Conservation (phyloP, 1,140 invertebrate genomes). For the silkworm (Bombyx mori) region DNA sequence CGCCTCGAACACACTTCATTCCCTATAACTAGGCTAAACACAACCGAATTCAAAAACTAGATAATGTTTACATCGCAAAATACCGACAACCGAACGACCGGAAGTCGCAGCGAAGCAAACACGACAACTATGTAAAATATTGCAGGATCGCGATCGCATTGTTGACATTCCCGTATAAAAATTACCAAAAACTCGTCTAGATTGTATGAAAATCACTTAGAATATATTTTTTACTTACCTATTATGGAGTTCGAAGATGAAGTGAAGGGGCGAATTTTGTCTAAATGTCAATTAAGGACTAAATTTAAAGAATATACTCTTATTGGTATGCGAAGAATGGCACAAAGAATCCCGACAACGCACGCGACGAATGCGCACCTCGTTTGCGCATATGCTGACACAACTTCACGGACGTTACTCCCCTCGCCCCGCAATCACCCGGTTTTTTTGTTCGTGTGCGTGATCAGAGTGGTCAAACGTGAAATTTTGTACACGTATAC, state of each 20-base stretch:
- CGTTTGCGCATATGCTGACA: conserved; percentile 83
- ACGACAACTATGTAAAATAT: conserved; percentile 86
- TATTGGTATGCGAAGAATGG: conserved; percentile 94
- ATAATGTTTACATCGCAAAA: conserved; percentile 71
- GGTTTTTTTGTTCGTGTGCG: conserved; percentile 47
- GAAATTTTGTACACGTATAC: conserved; percentile 62
- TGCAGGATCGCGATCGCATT: conserved; percentile 82
- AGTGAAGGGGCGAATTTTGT: conserved; percentile 77
- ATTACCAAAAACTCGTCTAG: conserved; percentile 69
- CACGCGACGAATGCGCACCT: conserved; percentile 85
- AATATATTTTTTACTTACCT: conserved; percentile 76
- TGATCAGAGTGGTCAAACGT: conserved; percentile 66
- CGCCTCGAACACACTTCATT: conserved; percentile 67
- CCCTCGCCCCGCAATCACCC: conserved; percentile 63
- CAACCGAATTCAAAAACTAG: conserved; percentile 59
- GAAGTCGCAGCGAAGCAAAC: conserved; percentile 75
- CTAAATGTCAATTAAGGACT: conserved; percentile 70
- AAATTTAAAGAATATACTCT: conserved; percentile 86
- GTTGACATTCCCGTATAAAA: conserved; percentile 77
- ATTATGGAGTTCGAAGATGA: conserved; percentile 74
- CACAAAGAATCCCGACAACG: conserved; percentile 95
- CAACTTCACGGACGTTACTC: conserved; percentile 75
- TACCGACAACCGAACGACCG: conserved; percentile 70
- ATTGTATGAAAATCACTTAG: conserved; percentile 72
- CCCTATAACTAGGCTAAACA: conserved; percentile 51